A percentile compares a stretch with the other conserved stretches of the same genome.
These are phyloP conservation scores for Chloromyia formosa DNA, from an alignment of 2,888 invertebrate species.

Conservation along the genomic window DNA sequence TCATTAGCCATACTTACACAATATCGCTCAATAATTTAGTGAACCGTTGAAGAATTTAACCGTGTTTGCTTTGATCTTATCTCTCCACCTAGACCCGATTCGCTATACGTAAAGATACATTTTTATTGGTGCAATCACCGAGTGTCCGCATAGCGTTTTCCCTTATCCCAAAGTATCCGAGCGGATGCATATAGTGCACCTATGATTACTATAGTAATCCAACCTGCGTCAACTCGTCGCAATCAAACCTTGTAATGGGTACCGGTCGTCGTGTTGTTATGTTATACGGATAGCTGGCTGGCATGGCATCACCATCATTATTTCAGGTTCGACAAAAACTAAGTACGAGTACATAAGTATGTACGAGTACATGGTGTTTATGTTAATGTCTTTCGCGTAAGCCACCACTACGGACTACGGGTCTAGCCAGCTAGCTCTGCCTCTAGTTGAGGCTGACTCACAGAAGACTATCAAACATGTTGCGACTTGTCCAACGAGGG, in stretches of 20 bases:
- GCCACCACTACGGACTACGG: neutral
- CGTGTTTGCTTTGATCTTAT: too few relatives aligned
- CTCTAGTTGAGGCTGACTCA: conserved; percentile 4
- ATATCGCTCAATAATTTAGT: too few relatives aligned
- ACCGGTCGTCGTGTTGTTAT: too few relatives aligned
- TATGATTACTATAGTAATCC: neutral
- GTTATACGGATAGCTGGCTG: too few relatives aligned
- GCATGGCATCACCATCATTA: neutral
- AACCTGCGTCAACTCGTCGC: neutral
- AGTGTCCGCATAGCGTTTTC: neutral
- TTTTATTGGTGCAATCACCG: conserved; percentile 6
- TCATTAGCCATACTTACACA: too few relatives aligned
- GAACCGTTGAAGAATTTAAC: too few relatives aligned
- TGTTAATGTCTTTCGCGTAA: conserved; percentile 17
- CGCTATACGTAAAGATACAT: conserved; percentile 5
- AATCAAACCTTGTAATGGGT: neutral
- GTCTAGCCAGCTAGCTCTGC: neutral
- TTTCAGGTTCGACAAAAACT: neutral
- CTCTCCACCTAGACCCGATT: too few relatives aligned
- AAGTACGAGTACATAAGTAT: neutral
- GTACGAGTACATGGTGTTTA: conserved; percentile 9
- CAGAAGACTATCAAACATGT: conserved; percentile 12
- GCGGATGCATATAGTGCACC: neutral
- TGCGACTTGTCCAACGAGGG: conserved; percentile 22
- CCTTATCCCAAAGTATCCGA: neutral